phyloP scores from a whole-genome alignment of 2,888 invertebrate species.

The Neria commutata region DNA sequence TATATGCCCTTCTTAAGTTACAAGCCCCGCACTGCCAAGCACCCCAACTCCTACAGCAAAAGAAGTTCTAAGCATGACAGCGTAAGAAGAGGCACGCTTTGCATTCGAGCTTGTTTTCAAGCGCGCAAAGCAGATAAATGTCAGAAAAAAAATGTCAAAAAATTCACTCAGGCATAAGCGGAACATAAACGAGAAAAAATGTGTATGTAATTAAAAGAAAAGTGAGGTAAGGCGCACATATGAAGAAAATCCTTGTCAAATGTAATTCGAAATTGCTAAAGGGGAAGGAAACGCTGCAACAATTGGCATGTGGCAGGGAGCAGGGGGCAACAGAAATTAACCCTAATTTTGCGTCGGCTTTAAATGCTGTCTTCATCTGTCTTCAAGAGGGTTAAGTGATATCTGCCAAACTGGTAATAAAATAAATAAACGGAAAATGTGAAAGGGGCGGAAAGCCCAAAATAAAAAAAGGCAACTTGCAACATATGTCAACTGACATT shows the following conservation, averaged over 20 bases:
- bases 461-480: slow-evolving; percentile 1
- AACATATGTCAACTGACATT: slow-evolving; percentile 49
- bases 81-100: background rate
- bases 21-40: too few species aligned
- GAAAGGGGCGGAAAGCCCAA: background rate
- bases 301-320: too few species aligned
- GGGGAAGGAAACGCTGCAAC: too few species aligned
- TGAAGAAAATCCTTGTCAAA: too few species aligned
- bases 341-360: slow-evolving; percentile 11
- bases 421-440: slow-evolving; percentile 1
- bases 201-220: background rate
- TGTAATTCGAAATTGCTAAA: too few species aligned
- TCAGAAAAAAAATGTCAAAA: slow-evolving; percentile 19
- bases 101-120: background rate
- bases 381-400: background rate
- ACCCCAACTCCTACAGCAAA: too few species aligned
- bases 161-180: slow-evolving; percentile 16
- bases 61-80: too few species aligned
- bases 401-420: background rate
- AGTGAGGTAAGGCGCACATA: too few species aligned
- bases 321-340: slow-evolving; percentile 22
- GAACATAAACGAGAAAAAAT: background rate
- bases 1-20: too few species aligned
- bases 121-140: slow-evolving; percentile 19
- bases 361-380: background rate